Base-by-base conservation (phyloP, 2,797 vertebrate species). In the Fringilla coelebs region DNA sequence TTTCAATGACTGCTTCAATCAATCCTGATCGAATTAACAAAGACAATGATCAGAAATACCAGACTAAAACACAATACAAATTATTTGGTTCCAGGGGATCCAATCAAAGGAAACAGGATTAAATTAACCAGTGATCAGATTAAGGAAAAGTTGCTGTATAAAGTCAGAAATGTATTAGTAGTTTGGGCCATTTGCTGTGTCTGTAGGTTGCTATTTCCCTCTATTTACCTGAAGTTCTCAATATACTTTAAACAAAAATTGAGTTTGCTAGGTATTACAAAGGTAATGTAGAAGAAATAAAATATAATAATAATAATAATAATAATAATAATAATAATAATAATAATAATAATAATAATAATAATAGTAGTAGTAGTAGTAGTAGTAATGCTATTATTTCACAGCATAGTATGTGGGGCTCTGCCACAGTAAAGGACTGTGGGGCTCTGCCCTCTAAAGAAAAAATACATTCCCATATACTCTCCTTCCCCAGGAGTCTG, bases 1-100 rank as follows among this genome's bases (percentile, higher is more conserved):
- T 96, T 96, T 91, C 96, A 96, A 94, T 68, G 94, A 90, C 89
- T 93, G 63, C 74, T 74, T 97, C 93, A 94, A 87, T 96, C 96
- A 94, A 93, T 95, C 80, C 83, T 93, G 89, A 95, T 96, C 90
- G 94, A 93, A 95, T 95, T 95, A 98, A 97, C 94, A 97, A 97
- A 96, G 96, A 97, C 97, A 98, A 97, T 96, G 97, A 98, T 97
- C 98, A 98, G 80, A 97, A 98, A 97, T 93, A 96, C 74, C 85
- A 90, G 83, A 49, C 88, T 89, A 87, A 94, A 96, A 63, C 51
- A 71, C 96, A 96, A 97, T 97, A 97, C 93, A 97, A 97, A 98
- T 96, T 84, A 97, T 97, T 97, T 51, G 91, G 96, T 97, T 98
- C 96, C 95, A 96, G 90, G 96, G 96, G 96, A 97, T 95, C 88